Base-by-base conservation (phyloP, 2,888 invertebrate species). In the Sarcophaga variegata region DNA sequence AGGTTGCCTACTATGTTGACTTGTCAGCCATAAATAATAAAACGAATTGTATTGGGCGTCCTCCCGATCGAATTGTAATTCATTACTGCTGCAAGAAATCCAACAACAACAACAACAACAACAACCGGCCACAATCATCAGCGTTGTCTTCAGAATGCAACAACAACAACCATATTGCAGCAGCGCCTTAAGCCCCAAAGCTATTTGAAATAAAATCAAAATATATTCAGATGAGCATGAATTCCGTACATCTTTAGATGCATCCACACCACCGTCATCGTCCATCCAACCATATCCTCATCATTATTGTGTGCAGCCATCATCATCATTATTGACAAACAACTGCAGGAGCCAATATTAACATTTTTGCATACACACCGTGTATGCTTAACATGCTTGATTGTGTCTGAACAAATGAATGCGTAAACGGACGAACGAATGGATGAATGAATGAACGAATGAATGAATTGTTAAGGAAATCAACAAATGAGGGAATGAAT, bases 11-110 rank as follows among this genome's bases (percentile, higher is more conserved):
- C 85, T 83, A 83, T 83, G 78, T 81, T 83, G 84, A 85, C 83
- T 87, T 88, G 90, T 89, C 90, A 89, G 88, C 90, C 89, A 90
- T 90, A 90, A 90, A 90, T 90, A 90, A 90, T 90, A 89, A 78
- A 87, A 89, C 89, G 88, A 88, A 89, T 89, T 90, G 89, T 88
- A 89, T 88, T 89, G 90, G 88, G 89, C 88, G 89, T 88, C 81
- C 87, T 84, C 87, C 82, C 83, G 87, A 88, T 87, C 88, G 87
- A 88, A 88, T 88, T 87, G 88, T 83, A 88, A 88, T 87, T 88
- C 88, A 87, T 88, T 87, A 87, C 88, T 80, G 83, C 83, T 87
- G 79, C 81, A 80, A 84, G 87, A 83, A 81, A 87, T 62, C 6
- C 77, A 67, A 82, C 64, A 67, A 60, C 72, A 81, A 54, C 77